These are phyloP conservation scores for Galleria mellonella DNA, from an alignment of 1,140 invertebrate genomes.

Conservation along the genomic window DNA sequence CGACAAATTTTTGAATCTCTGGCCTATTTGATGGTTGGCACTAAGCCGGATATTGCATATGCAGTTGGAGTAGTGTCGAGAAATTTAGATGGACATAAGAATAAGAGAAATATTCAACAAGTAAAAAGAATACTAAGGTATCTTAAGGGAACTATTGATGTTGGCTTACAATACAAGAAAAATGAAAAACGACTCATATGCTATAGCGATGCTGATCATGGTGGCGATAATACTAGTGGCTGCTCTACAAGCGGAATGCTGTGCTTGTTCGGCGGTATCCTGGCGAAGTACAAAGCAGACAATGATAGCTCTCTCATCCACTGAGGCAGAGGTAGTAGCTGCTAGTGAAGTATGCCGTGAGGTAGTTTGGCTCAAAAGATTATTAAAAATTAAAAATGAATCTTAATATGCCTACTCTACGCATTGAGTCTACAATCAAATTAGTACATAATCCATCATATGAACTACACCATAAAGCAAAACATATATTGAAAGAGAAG, in stretches of 20 bases:
- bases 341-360: constrained; percentile 48
- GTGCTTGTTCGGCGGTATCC: constrained; percentile 30
- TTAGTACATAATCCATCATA: no score
- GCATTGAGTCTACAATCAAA: no score
- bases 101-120: constrained; percentile 25
- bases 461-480: no score
- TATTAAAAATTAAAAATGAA: background rate
- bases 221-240: constrained; percentile 28
- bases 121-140: constrained; percentile 21
- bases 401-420: no score
- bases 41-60: constrained; percentile 49
- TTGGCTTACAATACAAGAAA: background rate
- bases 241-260: constrained; percentile 35
- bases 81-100: constrained; percentile 41
- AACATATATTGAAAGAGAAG: no score
- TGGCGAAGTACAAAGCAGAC: constrained; percentile 38
- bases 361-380: constrained; percentile 36
- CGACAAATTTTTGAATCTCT: constrained; percentile 44
- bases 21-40: constrained; percentile 39
- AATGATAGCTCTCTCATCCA: constrained; percentile 37
- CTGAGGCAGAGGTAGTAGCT: constrained; percentile 63
- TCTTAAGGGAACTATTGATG: background rate
- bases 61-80: constrained; percentile 34
- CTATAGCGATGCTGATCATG: constrained; percentile 46
- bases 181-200: constrained; percentile 17